A percentile compares a stretch with the other conserved stretches of the same genome.
Evolutionary conservation across 2,797 vertebrate species (phyloP).

Genomic region (Gallinago stenura): DNA sequence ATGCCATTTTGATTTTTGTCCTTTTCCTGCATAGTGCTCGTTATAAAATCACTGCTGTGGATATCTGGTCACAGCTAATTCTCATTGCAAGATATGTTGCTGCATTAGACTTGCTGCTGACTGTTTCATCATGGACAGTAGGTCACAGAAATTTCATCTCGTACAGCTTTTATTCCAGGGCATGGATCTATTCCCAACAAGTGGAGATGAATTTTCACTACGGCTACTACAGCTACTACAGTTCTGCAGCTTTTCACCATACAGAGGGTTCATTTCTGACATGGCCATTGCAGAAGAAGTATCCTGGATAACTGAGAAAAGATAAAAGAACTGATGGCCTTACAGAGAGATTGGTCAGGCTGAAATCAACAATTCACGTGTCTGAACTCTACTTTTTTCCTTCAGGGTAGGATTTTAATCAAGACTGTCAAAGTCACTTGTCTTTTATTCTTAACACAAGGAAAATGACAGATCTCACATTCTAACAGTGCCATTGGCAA

Average conservation of each 20-base stretch:
- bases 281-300: not conserved
- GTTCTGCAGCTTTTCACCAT: not conserved
- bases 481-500: not conserved
- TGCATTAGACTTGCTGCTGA: not conserved
- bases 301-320: not conserved
- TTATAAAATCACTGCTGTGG: not conserved
- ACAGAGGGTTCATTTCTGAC: not conserved
- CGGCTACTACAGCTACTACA: not conserved
- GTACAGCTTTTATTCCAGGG: not conserved
- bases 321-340: not conserved
- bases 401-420: not conserved
- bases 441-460: not conserved
- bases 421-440: not conserved
- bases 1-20: not conserved
- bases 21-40: not conserved
- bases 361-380: not conserved
- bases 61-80: not conserved
- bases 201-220: not conserved
- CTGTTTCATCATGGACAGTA: not conserved
- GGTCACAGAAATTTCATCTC: not conserved
- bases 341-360: not conserved
- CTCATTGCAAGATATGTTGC: not conserved
- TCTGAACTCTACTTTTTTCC: not conserved
- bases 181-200: not conserved
- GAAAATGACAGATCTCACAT: not conserved